Evolutionary conservation across 2,113 vertebrate species (phyloP), one percentile per base, ranked within the genome.

Genomic region (Monarcha castaneiventris): DNA sequence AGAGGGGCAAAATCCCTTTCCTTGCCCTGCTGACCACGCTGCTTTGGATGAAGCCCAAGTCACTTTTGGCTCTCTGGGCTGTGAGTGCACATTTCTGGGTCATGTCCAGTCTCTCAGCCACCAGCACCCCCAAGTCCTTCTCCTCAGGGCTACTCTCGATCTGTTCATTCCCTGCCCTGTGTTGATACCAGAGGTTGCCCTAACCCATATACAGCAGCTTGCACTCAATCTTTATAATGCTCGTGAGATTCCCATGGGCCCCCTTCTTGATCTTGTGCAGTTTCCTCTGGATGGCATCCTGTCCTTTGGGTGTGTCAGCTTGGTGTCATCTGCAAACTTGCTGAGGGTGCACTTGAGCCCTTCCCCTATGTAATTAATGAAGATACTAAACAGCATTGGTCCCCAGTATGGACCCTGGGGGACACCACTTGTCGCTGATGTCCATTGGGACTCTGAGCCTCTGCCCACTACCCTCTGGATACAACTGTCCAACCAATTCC

Each of bases 1-100:
- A 83, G 20, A 83, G 46, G 16, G 4, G 2, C 48, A 72, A 3
- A 46, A 54, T 54, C 11, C 7, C 33, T 2, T 37, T 17, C 33
- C 22, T 37, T 0, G 0, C 29, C 22, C 39, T 54, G 10, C 58
- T 73, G 48, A 0, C 27, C 33, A 14, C 3, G 0, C 10, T 54
- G 33, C 48, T 73, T 14, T 55, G 17, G 33, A 55, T 73, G 68
- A 68, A 84, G 49, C 17, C 48, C 39, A 46, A 39, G 33, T 46
- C 7, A 20, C 0, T 0, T 46, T 18, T 54, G 68, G 9, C 27
- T 63, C 11, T 55, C 58, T 73, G 58, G n/a, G 27, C 33, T 4
- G 21, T 3, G 11, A 63, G 3, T 32, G 11, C 58, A 14, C 81
- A 23, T 18, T 1, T 17, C 33, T 29, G 18, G n/a, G 0, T 74